Base-by-base conservation (phyloP, 2,113 vertebrate species). In the Pachyramphus minor region DNA sequence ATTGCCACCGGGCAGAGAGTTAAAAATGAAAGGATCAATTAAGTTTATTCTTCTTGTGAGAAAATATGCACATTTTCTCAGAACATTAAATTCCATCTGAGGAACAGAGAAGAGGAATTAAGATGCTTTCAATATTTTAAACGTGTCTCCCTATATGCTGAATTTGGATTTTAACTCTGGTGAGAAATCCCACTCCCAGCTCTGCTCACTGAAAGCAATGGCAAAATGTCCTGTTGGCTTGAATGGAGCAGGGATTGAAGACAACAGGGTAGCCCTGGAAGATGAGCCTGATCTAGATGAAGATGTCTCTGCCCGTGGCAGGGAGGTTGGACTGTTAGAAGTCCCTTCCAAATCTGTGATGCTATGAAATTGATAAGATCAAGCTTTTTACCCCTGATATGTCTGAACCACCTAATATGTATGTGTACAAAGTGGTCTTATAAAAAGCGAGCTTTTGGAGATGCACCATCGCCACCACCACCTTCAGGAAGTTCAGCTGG, bases 11-110 rank as follows among this genome's bases (percentile, higher is more conserved):
- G 89, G 74, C 60, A 89, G 42, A 66, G 68, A 84, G 44, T 80
- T 91, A 68, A 84, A 94, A 96, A 93, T 78, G 66, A 96, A 92
- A 77, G 83, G 92, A 90, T 94, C 90, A 90, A 95, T 92, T 92
- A 93, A 90, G 92, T 68, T 90, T 96, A 78, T 62, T 89, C 81
- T 82, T 81, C 82, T 83, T 52, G 78, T 93, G 85, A 93, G 84
- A 95, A 90, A 96, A 91, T 77, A 92, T 9, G 42, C 79, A 84
- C 52, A 31, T 90, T 92, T 95, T 67, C 64, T 93, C 72, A 90
- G 73, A 72, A 88, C 68, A 64, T 81, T 88, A 78, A 81, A 90
- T 72, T 85, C 88, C 90, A 60, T 86, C 22, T 67, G 44, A 93
- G 58, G 13, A 89, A 35, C 53, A 84, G 75, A 84, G 71, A 62